Evolutionary conservation across 2,888 invertebrate species (phyloP).

Genomic region (Drosophila diplacantha): DNA sequence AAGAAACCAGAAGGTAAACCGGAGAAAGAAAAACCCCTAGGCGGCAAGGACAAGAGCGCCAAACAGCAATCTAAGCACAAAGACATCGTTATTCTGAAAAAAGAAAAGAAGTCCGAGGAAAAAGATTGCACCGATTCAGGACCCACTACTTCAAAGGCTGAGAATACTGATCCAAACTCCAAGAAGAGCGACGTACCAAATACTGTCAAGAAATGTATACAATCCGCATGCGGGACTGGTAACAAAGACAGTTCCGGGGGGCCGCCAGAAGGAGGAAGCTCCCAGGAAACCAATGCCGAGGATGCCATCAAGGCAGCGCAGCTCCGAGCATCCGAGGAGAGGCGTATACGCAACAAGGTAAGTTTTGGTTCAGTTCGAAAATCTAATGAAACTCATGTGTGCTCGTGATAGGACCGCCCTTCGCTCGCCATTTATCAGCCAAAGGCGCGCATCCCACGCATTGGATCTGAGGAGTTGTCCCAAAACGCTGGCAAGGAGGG

Average conservation of each 20-base stretch:
- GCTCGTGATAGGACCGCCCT: conserved; percentile 85
- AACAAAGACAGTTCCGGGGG: conserved; percentile 54
- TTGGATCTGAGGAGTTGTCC: conserved; percentile 60
- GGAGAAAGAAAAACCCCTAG: conserved; percentile 24
- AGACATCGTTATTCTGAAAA: conserved; percentile 70
- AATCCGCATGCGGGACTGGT: conserved; percentile 52
- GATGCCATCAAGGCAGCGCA: conserved; percentile 23
- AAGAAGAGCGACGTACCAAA: conserved; percentile 46
- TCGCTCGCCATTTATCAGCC: conserved; percentile 94
- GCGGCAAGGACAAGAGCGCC: conserved; percentile 32
- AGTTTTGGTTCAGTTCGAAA: not conserved
- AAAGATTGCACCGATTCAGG: not conserved
- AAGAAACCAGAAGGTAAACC: conserved; percentile 32
- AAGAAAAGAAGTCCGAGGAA: conserved; percentile 32
- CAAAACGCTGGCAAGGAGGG: conserved; percentile 38
- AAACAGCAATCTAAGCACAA: conserved; percentile 50
- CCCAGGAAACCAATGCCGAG: conserved; percentile 8
- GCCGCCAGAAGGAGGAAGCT: conserved; percentile 6
- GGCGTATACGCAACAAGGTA: conserved; percentile 77
- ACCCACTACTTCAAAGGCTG: conserved; percentile 1
- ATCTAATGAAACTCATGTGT: not conserved
- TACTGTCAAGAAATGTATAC: conserved; percentile 61
- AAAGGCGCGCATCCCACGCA: conserved; percentile 75
- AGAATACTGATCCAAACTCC: not conserved
- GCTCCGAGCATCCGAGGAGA: conserved; percentile 61